Conservation (phyloP, 2,113 vertebrate species). For the Corynorhinus townsendii region DNA sequence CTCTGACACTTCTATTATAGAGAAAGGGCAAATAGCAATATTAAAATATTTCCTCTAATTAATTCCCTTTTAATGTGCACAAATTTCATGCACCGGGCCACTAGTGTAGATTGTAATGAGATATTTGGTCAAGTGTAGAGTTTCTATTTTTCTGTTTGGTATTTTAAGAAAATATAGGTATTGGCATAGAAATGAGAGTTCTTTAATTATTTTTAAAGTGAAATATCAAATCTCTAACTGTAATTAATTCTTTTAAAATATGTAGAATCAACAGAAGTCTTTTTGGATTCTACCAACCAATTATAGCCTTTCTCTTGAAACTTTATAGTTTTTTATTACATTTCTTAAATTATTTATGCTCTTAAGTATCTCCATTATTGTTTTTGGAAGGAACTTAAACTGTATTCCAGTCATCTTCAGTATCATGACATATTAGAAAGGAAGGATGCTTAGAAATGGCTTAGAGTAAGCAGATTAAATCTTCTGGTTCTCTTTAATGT, state of each 20-base stretch:
- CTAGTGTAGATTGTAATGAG: background rate
- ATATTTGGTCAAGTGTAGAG: background rate
- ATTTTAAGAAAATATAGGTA: background rate
- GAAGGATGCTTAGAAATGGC: background rate
- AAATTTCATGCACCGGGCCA: no score
- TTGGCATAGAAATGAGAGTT: background rate
- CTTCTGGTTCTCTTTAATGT: background rate
- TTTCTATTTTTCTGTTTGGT: background rate
- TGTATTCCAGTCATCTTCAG: background rate
- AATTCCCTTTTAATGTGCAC: no score
- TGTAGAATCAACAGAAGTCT: background rate
- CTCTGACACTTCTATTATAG: no score
- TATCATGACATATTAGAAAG: background rate
- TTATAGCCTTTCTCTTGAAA: background rate
- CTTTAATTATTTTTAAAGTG: background rate
- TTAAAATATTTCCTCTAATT: no score
- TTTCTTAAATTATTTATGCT: background rate
- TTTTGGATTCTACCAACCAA: background rate
- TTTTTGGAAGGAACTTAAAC: background rate
- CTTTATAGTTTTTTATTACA: background rate
- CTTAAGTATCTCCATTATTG: background rate
- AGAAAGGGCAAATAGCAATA: no score
- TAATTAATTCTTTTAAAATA: background rate
- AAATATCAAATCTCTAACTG: background rate
- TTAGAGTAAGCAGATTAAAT: background rate